Base-by-base conservation (phyloP, 2,797 vertebrate species). In the Poliocrania exsul region DNA sequence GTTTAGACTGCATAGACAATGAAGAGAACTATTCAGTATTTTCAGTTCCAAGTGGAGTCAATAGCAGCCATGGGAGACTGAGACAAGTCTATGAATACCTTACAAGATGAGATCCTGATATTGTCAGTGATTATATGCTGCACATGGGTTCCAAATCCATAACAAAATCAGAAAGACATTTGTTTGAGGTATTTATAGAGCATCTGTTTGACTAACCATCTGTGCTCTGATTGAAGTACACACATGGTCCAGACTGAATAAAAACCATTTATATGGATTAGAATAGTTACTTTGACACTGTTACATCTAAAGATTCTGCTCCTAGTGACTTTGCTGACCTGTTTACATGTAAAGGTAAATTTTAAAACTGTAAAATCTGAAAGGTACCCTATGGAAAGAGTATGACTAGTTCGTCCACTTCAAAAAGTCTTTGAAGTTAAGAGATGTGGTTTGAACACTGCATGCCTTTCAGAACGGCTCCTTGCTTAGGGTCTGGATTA, bases 171-270 rank as follows among this genome's bases (percentile, higher is more conserved):
- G 90, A 88, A 91, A 95, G 94, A 93, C 94, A 95, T 97, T 97
- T 97, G 95, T 88, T 93, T 78, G 91, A 92, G 60, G 60, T 97
- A 96, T 97, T 97, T 97, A 95, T 97, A 96, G 94, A 90, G 53
- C 4, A 3, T 88, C 91, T 96, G 83, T 96, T 97, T 96, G 86
- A 89, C 87, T 92, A 96, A 92, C 95, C 96, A 96, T 97, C 96
- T 97, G 97, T 93, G 89, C 85, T 93, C 90, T 86, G 78, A 90
- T 53, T 86, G 85, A 96, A 94, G 88, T 53, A 71, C 78, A 94
- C 86, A 84, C 90, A 73, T 87, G 64, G 74, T 87, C 86, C 88
- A 78, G 81, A 89, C 78, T 70, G 79, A 95, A 92, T 84, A 65
- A 95, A 94, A 95, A 58, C 2, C 65, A 72, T 62, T 94, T 84